Percentiles rank a stretch among this genome's conserved stretches.
These are phyloP conservation scores for Microchirus variegatus DNA, from an alignment of 2,797 vertebrate genomes.

Conservation along the genomic window DNA sequence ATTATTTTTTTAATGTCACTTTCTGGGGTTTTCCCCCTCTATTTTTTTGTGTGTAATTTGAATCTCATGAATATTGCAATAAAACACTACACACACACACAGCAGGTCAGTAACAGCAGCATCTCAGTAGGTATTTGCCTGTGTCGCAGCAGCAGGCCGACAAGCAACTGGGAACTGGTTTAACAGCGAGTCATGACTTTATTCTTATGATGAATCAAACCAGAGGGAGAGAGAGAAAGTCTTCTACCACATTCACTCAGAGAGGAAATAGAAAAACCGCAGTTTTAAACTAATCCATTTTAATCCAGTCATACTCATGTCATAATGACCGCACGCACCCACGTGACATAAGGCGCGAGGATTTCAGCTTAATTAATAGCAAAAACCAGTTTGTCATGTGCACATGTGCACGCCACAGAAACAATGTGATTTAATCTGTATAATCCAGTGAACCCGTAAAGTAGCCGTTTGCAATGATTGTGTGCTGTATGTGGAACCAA, in stretches of 20 bases:
- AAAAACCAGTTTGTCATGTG: not conserved
- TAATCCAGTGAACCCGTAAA: not conserved
- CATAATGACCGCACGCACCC: not conserved
- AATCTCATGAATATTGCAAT: conserved; percentile 8
- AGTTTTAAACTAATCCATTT: not conserved
- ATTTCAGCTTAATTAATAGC: conserved; percentile 8
- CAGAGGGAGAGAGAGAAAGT: not conserved
- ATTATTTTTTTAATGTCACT: not conserved
- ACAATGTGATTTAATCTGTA: not conserved
- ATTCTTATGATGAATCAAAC: conserved; percentile 8
- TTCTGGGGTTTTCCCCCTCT: conserved; percentile 5
- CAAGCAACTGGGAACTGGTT: conserved; percentile 3
- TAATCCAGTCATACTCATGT: conserved; percentile 1
- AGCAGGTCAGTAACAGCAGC: conserved; percentile 13
- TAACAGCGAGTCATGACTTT: conserved; percentile 12
- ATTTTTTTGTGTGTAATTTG: not conserved
- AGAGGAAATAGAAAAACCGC: not conserved
- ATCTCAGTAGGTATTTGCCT: not conserved
- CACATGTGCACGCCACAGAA: not conserved
- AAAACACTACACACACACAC: not conserved
- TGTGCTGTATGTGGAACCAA: not conserved
- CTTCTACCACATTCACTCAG: not conserved
- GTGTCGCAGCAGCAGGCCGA: conserved; percentile 20
- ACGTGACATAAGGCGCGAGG: not conserved
- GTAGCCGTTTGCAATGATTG: not conserved